A percentile compares a stretch with the other conserved stretches of the same genome.
These are phyloP conservation scores for Triplophysa bombifrons DNA, from an alignment of 2,797 vertebrate genomes.

Conservation along the genomic window DNA sequence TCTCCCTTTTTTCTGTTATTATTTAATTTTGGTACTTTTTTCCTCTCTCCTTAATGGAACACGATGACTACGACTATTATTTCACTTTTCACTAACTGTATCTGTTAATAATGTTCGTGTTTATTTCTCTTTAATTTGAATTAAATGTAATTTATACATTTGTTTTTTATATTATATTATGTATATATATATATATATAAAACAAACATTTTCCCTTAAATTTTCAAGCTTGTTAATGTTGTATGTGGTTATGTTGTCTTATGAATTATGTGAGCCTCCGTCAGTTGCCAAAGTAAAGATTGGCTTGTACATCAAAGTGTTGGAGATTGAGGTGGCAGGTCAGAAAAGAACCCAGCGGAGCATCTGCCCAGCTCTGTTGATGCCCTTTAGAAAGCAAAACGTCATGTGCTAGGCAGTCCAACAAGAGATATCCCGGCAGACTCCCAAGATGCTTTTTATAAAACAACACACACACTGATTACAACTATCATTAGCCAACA, in stretches of 20 bases:
- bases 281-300: not conserved
- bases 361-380: not conserved
- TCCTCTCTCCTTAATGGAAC: too few species aligned
- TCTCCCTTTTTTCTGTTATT: too few species aligned
- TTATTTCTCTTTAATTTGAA: too few species aligned
- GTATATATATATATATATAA: too few species aligned
- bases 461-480: not conserved
- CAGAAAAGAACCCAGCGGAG: slow-evolving; percentile 8
- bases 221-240: not conserved
- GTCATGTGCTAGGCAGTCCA: slow-evolving; percentile 20
- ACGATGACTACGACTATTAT: too few species aligned
- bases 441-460: not conserved
- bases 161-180: too few species aligned
- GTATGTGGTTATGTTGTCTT: not conserved
- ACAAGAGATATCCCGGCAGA: slow-evolving; percentile 17
- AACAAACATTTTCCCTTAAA: too few species aligned
- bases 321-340: slow-evolving; percentile 10
- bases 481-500: slow-evolving; percentile 31
- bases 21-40: too few species aligned
- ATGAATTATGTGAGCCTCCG: not conserved
- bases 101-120: too few species aligned
- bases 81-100: too few species aligned
- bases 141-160: too few species aligned
- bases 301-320: slow-evolving; percentile 13
- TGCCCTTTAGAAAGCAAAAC: slow-evolving; percentile 24